Base-by-base conservation (phyloP, 30 jellyfish, hydroid and myxozoan species). In the Turritopsis dohrnii region DNA sequence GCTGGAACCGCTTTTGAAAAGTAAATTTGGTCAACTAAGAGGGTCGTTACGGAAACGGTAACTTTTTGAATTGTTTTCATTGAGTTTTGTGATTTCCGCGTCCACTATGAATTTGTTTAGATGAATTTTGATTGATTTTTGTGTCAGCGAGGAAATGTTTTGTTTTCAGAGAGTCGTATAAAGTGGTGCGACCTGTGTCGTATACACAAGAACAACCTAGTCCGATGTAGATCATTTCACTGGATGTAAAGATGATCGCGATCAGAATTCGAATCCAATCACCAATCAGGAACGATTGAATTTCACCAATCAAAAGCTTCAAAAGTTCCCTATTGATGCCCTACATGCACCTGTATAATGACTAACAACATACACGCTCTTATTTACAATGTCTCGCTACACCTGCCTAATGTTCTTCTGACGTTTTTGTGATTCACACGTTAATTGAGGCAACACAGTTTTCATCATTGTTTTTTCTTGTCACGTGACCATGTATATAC, bases 11-110 rank as follows among this genome's bases (percentile, higher is more conserved):
- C 94, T 94, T 31, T 79, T 94, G 22, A 89, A 88, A 76, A 94
- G 96, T 71, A 77, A 95, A 60, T 94, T 94, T 82, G 99, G 99
- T 18, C 89, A 96, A 28, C 83, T 88, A 72, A 84, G 99, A 31
- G 99, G 99, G 21, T 94, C 99, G 53, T 89, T 94, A 18, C 79
- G 99, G 76, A 89, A 83, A 28, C 87, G 86, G 98, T 93, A 74
- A 90, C 5, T 41, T 5, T 41, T 41, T 41, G n/a, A n/a, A n/a
- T 41, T 41, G 60, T 41, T 41, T 69, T 69, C 9, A 3, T 22
- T 27, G n/a, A n/a, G n/a, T n/a, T n/a, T n/a, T n/a, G n/a, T n/a
- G n/a, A n/a, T 69, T 69, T 23, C 9, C 60, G 60, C 5, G 60
- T 5, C 13, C 9, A 41, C 13, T 41, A n/a, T n/a, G n/a, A n/a